These are phyloP conservation scores for Julus scanicus DNA, from an alignment of 2,888 invertebrate species.

Conservation along the genomic window DNA sequence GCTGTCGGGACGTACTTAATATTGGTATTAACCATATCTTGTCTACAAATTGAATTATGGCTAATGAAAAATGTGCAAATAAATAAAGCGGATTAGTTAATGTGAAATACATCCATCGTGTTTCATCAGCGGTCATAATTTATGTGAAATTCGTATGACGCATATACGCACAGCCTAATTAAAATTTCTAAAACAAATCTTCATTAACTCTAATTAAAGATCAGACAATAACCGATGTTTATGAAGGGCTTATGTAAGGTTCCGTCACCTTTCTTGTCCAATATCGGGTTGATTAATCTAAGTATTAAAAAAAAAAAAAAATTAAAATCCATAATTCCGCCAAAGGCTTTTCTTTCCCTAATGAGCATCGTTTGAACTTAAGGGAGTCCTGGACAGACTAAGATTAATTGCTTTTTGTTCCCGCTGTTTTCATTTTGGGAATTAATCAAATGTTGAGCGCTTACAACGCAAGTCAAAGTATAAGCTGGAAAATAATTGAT, in stretches of 20 bases:
- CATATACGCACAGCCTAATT: neutral
- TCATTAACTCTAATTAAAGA: conserved; percentile 6
- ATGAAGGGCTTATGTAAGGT: neutral
- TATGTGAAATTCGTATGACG: neutral
- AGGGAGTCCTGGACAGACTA: conserved; percentile 30
- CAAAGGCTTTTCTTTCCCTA: conserved; percentile 21
- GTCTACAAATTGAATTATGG: neutral
- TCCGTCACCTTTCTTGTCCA: conserved; percentile 22
- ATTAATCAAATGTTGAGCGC: conserved; percentile 31
- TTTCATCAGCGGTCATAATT: neutral
- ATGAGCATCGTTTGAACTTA: neutral
- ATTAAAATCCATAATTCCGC: conserved; percentile 18
- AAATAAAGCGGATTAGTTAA: neutral
- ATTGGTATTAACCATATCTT: no score
- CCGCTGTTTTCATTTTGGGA: conserved; percentile 40
- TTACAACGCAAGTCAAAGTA: neutral
- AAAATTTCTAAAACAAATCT: conserved; percentile 28
- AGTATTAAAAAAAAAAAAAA: neutral
- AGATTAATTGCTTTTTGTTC: conserved; percentile 30
- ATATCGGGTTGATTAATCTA: neutral
- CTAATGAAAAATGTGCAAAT: neutral
- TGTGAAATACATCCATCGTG: neutral
- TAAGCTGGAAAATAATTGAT: conserved; percentile 37
- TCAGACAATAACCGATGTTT: neutral
- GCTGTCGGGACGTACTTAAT: neutral